phyloP scores from a whole-genome alignment of 2,888 invertebrate genomes.

The Rhamphomyia laevipes region DNA sequence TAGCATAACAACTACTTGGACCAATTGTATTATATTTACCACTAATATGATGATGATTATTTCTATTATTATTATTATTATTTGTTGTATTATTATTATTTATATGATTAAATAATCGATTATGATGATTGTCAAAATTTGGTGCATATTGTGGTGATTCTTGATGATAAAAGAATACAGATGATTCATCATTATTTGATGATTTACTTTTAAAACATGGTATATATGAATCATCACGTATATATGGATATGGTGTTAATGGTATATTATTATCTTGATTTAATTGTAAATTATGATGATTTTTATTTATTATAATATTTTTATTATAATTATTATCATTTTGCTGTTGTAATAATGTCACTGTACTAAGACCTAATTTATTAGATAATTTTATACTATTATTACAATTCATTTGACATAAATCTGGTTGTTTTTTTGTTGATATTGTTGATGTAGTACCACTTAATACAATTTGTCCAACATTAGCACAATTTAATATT shows the following conservation, averaged over 20 bases:
- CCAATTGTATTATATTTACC: constrained; percentile 38
- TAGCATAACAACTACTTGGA: constrained; percentile 34
- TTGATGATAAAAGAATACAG: constrained; percentile 18
- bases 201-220: constrained; percentile 13
- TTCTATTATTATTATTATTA: neutral
- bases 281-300: neutral
- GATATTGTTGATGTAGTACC: neutral
- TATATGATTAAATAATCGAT: neutral
- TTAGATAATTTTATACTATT: neutral
- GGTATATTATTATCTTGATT: constrained; percentile 14
- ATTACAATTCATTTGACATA: neutral
- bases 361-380: constrained; percentile 5
- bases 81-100: neutral
- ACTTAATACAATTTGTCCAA: constrained; percentile 14
- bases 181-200: constrained; percentile 9
- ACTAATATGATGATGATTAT: neutral
- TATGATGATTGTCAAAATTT: constrained; percentile 16
- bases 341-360: constrained; percentile 16
- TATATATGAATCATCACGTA: constrained; percentile 10
- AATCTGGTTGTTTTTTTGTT: constrained; percentile 1
- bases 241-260: constrained; percentile 10
- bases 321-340: constrained; percentile 7
- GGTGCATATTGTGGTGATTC: constrained; percentile 16
- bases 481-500: constrained; percentile 32
- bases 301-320: neutral